Percentiles rank a stretch among this genome's conserved stretches.
Conservation (phyloP, 2,888 invertebrate genomes). For the Euclidia mi region DNA sequence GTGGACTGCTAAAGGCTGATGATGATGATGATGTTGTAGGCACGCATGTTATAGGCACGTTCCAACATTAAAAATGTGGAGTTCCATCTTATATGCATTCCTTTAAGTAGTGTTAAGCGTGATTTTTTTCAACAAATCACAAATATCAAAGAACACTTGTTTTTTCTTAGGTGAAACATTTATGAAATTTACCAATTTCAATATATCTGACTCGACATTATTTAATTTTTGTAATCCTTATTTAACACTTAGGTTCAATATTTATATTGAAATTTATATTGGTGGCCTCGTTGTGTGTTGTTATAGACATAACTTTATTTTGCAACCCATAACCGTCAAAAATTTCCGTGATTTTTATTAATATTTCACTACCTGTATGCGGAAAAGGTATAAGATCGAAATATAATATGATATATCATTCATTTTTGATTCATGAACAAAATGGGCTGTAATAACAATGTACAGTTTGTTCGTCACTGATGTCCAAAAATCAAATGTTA, state of each 20-base stretch:
- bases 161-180: slow-evolving; percentile 13
- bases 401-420: background rate
- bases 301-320: slow-evolving; percentile 15
- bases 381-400: slow-evolving; percentile 10
- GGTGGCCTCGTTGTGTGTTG: slow-evolving; percentile 19
- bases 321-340: background rate
- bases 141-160: slow-evolving; percentile 5
- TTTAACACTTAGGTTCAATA: too few species aligned
- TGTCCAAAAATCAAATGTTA: slow-evolving; percentile 17
- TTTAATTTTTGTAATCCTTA: slow-evolving; percentile 16
- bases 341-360: slow-evolving; percentile 1
- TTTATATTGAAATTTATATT: too few species aligned
- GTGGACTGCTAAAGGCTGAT: too few species aligned
- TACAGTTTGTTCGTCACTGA: slow-evolving; percentile 16
- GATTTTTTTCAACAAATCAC: background rate
- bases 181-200: slow-evolving; percentile 10
- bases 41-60: slow-evolving; percentile 8
- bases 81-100: slow-evolving; percentile 10
- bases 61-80: slow-evolving; percentile 9
- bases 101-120: background rate
- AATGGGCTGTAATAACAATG: slow-evolving; percentile 13
- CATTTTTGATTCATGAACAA: background rate
- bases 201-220: background rate
- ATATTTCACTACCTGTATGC: slow-evolving; percentile 7
- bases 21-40: too few species aligned